phyloP scores from a whole-genome alignment of 2,797 vertebrate species.

The Pangasius mekongensis region DNA sequence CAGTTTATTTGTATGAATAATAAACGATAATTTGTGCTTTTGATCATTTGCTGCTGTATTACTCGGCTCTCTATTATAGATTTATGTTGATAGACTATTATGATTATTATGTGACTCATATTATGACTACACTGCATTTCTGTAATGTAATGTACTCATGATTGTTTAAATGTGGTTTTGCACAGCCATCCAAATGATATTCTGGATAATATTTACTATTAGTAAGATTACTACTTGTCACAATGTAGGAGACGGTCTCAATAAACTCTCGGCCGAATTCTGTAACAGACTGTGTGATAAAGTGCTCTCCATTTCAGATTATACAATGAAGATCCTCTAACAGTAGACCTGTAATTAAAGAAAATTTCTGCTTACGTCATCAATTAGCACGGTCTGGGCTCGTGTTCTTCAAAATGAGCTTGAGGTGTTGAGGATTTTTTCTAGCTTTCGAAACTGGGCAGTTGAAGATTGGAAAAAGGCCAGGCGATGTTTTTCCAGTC shows the following conservation, averaged over 20 bases:
- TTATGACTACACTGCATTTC: background rate
- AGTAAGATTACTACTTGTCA: background rate
- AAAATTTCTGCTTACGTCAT: background rate
- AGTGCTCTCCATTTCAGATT: background rate
- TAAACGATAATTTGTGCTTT: background rate
- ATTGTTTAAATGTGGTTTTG: background rate
- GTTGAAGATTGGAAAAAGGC: background rate
- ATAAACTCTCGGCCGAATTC: background rate
- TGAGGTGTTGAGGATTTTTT: background rate
- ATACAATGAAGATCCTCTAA: background rate
- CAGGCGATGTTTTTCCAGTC: background rate
- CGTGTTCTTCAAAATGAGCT: background rate
- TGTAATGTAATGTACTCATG: background rate
- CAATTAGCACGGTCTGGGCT: background rate
- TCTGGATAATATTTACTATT: background rate
- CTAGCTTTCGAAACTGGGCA: background rate
- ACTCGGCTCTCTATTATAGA: background rate
- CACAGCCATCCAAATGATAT: background rate
- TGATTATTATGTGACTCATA: background rate
- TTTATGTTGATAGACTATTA: background rate
- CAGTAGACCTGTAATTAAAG: background rate
- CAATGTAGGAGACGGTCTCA: background rate
- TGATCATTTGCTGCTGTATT: background rate
- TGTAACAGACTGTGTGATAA: background rate
- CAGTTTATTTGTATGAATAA: constrained; percentile 26